phyloP scores from a whole-genome alignment of 1,140 invertebrate genomes.

The Drosophila erecta region DNA sequence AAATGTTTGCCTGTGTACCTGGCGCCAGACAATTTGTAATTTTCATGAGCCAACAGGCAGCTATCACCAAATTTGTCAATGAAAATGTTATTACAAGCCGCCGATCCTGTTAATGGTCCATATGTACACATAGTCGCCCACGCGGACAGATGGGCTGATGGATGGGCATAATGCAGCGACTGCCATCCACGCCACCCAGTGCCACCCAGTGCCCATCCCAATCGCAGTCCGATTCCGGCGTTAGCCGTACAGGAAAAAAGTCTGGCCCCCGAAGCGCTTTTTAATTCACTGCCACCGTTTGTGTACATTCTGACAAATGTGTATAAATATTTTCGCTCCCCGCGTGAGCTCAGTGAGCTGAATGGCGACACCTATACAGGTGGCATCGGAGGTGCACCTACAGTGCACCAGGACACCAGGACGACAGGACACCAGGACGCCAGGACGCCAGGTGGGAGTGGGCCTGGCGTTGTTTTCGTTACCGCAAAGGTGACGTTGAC shows the following conservation, averaged over 20 bases:
- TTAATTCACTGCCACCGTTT: conserved; percentile 62
- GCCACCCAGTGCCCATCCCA: background rate
- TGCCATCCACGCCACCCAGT: background rate
- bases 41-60: conserved; percentile 57
- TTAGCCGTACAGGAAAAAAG: conserved; percentile 29
- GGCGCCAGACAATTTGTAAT: conserved; percentile 61
- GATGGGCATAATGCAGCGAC: conserved; percentile 18
- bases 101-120: conserved; percentile 62
- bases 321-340: conserved; percentile 67
- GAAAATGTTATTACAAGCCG: conserved; percentile 77
- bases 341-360: conserved; percentile 30
- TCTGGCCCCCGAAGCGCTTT: conserved; percentile 59
- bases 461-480: conserved; percentile 39
- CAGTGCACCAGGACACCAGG: background rate
- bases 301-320: conserved; percentile 42
- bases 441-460: background rate
- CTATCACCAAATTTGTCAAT: conserved; percentile 74
- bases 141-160: background rate
- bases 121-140: conserved; percentile 34
- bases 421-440: no score
- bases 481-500: conserved; percentile 65
- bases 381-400: background rate
- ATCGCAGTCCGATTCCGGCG: conserved; percentile 1
- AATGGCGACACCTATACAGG: conserved; percentile 54
- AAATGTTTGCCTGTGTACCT: conserved; percentile 1